phyloP scores from a whole-genome alignment of 2,797 vertebrate genomes.

The Ispidina lecontei region DNA sequence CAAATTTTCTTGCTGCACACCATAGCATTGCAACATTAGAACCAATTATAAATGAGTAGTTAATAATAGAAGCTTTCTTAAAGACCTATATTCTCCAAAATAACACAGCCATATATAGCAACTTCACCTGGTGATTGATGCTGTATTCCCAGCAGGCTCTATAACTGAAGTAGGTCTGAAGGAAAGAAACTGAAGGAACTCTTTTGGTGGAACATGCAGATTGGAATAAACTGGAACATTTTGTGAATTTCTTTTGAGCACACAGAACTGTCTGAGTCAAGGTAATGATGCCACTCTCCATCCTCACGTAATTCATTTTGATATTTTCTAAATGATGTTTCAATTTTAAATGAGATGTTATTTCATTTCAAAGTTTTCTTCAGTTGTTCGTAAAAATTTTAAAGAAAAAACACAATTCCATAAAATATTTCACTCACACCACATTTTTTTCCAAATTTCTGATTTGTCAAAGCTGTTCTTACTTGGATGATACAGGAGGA shows the following conservation, averaged over 20 bases:
- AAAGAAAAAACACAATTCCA: fast-evolving
- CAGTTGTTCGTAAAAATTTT: not conserved
- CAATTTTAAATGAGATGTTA: not conserved
- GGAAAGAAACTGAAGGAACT: not conserved
- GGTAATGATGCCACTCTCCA: not conserved
- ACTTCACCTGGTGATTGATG: not conserved
- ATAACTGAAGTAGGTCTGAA: not conserved
- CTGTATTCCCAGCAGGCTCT: not conserved
- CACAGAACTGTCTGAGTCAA: not conserved
- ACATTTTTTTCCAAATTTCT: not conserved
- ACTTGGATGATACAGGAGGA: not conserved
- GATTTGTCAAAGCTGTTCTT: not conserved
- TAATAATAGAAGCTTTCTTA: not conserved
- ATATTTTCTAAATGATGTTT: not conserved
- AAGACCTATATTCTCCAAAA: not conserved
- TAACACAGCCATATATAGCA: not conserved
- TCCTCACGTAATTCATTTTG: not conserved
- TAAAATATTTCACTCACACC: not conserved
- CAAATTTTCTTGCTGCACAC: not conserved
- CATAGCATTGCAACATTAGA: not conserved
- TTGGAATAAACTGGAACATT: not conserved
- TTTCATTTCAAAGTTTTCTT: not conserved
- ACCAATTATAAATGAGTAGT: not conserved
- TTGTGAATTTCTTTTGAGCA: not conserved
- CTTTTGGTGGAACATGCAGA: not conserved